Evolutionary conservation across 2,113 vertebrate species (phyloP).

Genomic region (Crypturellus undulatus): DNA sequence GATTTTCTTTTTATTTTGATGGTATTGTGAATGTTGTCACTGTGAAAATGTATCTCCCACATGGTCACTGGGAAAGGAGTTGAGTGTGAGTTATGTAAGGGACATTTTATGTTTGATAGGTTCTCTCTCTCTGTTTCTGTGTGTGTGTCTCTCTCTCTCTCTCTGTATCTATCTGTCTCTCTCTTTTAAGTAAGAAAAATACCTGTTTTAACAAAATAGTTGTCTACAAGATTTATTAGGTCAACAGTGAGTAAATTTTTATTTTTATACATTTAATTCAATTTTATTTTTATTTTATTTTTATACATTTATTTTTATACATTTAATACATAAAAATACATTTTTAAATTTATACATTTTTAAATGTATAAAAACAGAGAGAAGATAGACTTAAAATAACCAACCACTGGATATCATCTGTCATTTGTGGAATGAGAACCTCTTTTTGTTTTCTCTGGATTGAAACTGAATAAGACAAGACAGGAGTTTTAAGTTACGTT

Average conservation of each 20-base stretch:
- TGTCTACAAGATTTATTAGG: background rate
- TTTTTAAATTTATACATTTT: background rate
- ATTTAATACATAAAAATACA: background rate
- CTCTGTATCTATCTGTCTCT: background rate
- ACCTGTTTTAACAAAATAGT: background rate
- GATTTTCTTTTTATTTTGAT: background rate
- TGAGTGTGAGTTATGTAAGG: background rate
- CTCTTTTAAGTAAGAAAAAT: background rate
- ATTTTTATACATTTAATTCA: background rate
- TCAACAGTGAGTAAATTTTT: background rate
- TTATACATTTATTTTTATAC: background rate
- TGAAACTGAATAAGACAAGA: background rate
- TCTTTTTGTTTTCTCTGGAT: background rate
- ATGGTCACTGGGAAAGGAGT: rapidly evolving
- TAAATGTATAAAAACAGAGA: background rate
- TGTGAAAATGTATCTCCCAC: background rate
- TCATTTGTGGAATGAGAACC: background rate
- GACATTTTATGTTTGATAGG: background rate
- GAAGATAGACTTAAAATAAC: background rate
- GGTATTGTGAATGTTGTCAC: background rate
- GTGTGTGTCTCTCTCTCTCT: too few relatives aligned
- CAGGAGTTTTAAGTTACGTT: background rate
- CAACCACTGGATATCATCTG: background rate
- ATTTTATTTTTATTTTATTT: too few relatives aligned
- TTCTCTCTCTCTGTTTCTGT: background rate